These are phyloP conservation scores for Lacerta bilineata DNA, from an alignment of 2,797 vertebrate genomes.

Conservation along the genomic window DNA sequence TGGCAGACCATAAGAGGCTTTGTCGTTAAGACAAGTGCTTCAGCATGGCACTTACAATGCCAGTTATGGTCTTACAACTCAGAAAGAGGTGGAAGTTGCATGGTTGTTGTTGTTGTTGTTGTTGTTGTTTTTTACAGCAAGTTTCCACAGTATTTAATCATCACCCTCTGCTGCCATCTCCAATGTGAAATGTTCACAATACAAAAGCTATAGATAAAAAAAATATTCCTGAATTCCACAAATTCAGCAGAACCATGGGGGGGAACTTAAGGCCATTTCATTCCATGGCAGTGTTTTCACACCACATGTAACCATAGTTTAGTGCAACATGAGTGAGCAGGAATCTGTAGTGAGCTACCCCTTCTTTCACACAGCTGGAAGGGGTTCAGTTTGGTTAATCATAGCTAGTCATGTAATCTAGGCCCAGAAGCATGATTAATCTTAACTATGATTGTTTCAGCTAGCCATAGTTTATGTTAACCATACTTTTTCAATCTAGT, in stretches of 20 bases:
- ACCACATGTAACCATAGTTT: background rate
- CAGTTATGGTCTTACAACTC: background rate
- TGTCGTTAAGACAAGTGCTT: slow-evolving; percentile 21
- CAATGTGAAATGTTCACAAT: background rate
- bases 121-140: background rate
- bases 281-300: background rate
- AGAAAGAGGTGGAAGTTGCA: background rate
- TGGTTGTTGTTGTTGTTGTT: no score
- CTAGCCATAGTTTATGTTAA: no score
- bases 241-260: background rate
- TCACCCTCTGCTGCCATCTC: background rate
- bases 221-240: background rate
- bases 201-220: background rate
- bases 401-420: background rate
- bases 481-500: no score
- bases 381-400: background rate
- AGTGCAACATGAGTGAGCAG: background rate
- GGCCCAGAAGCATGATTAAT: no score
- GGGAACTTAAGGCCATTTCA: background rate
- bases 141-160: background rate
- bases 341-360: background rate
- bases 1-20: slow-evolving; percentile 18
- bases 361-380: background rate
- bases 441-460: no score
- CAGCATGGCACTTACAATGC: slow-evolving; percentile 9